Base-by-base conservation (phyloP, 2,888 invertebrate species). In the Ichneumoninae sp. region DNA sequence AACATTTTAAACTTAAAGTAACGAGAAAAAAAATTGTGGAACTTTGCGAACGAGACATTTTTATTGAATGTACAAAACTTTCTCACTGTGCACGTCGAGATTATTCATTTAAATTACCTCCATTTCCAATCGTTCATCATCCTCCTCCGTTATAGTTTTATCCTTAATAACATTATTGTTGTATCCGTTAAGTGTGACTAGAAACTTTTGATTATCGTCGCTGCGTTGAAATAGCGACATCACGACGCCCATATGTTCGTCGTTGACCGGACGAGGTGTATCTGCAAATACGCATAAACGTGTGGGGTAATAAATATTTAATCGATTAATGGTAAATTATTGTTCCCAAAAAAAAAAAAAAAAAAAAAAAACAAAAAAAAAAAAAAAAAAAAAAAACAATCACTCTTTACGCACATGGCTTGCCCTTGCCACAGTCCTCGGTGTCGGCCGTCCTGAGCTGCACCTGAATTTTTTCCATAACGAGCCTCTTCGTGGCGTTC, bases 121-220 rank as follows among this genome's bases (percentile, higher is more conserved):
- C 90, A 92, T 90, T 83, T 92, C 92, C 69, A 92, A 85, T 33
- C 87, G 89, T 71, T 86, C 88, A 6, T 76, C 83, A 8, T 93
- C 93, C 50, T 92, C 92, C 40, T 92, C 92, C 6, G 90, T 90
- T 10, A 79, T 75, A 54, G 82, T 83, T 74, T 90, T 90, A 30
- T 93, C 91, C 85, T 91, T 91, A 50, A 88, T 71, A 30, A 90
- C 86, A 82, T 92, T 92, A 85, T 92, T 92, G 65, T 93, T 92
- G 79, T 93, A 93, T 79, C 93, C 93, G 79, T 93, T 93, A 60
- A 93, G 86, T 3, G 93, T 93, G 72, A 93, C 93, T 86, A 93
- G 86, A 89, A 93, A 93, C 84, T 93, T 93, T 86, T 92, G 93
- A 81, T 91, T 93, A 78, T 93, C 90, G 82, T 93, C 90, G 75